Conservation (phyloP, 92 coral and sea anemone genomes). For the Heliopora coerulea region DNA sequence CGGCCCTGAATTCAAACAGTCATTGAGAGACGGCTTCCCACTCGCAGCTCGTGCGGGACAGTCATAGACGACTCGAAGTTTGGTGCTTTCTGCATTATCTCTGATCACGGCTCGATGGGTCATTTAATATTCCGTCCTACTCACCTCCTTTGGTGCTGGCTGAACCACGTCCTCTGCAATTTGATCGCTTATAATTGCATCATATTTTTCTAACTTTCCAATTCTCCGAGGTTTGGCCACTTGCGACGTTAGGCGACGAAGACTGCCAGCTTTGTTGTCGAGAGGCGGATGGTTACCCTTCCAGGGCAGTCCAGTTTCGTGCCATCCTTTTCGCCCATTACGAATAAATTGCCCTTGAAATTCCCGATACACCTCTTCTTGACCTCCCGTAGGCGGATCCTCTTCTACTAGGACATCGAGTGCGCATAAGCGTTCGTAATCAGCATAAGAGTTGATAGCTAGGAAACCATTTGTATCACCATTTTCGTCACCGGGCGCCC, state of each 20-base stretch:
- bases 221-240: constrained; percentile 4
- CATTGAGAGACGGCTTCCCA: too few species aligned
- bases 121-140: neutral
- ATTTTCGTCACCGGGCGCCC: constrained; percentile 36
- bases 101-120: constrained; percentile 15
- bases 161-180: constrained; percentile 4
- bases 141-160: neutral
- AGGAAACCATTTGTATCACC: constrained; percentile 17
- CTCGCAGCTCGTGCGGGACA: too few species aligned
- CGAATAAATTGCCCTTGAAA: constrained; percentile 46
- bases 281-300: constrained; percentile 42
- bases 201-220: constrained; percentile 27
- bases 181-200: constrained; percentile 20
- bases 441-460: constrained; percentile 15
- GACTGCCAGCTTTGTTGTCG: constrained; percentile 24
- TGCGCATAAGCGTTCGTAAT: constrained; percentile 29
- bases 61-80: neutral
- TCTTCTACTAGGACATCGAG: constrained; percentile 42
- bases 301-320: too few species aligned
- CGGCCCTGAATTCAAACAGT: too few species aligned
- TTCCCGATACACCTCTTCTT: constrained; percentile 30
- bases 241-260: constrained; percentile 20
- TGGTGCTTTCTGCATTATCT: constrained; percentile 15
- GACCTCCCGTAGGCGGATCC: constrained; percentile 40
- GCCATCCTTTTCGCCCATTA: constrained; percentile 42